Evolutionary conservation across 92 coral and sea anemone genomes (phyloP).

Genomic region (Porites cylindrica): DNA sequence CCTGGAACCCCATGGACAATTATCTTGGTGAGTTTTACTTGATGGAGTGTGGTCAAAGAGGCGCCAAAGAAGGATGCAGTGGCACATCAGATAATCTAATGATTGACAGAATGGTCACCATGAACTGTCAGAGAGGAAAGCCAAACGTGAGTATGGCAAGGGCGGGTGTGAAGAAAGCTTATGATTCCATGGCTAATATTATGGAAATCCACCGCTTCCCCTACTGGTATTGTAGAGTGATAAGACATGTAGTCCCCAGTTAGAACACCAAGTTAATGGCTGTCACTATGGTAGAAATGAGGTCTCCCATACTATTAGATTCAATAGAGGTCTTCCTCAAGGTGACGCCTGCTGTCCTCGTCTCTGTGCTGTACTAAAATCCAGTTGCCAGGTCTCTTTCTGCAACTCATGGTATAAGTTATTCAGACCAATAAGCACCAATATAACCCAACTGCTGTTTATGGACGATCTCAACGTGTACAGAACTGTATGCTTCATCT

Average conservation of each 20-base stretch:
- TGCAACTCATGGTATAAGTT: constrained; percentile 59
- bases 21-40: constrained; percentile 48
- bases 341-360: constrained; percentile 56
- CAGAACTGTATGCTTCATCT: constrained; percentile 39
- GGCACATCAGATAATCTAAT: constrained; percentile 67
- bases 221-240: constrained; percentile 52
- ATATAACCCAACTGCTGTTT: constrained; percentile 61
- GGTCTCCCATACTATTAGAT: constrained; percentile 31
- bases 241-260: constrained; percentile 35
- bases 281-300: constrained; percentile 44
- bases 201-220: constrained; percentile 59
- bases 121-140: constrained; percentile 44
- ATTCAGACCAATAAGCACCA: constrained; percentile 52
- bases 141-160: constrained; percentile 40
- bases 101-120: constrained; percentile 70
- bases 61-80: constrained; percentile 62
- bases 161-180: constrained; percentile 62
- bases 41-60: constrained; percentile 26
- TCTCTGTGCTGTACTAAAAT: constrained; percentile 45
- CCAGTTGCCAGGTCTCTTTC: constrained; percentile 50
- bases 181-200: constrained; percentile 60
- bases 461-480: constrained; percentile 46
- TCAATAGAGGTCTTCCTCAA: constrained; percentile 60
- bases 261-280: constrained; percentile 63
- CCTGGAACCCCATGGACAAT: constrained; percentile 50